Evolutionary conservation across 2,113 vertebrate species (phyloP).

Genomic region (Aptenodytes patagonicus): DNA sequence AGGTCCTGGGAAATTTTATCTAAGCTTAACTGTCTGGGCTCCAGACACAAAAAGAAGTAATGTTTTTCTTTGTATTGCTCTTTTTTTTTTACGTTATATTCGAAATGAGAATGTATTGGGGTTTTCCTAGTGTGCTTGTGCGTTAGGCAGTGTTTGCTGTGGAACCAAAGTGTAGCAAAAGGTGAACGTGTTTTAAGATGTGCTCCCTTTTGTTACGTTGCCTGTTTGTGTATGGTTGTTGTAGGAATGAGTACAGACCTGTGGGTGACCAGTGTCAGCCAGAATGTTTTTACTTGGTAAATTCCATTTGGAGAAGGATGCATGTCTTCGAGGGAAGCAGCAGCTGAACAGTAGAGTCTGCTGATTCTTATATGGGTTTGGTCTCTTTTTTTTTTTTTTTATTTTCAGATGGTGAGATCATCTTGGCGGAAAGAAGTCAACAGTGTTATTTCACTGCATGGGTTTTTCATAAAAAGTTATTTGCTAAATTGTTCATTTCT

Average conservation of each 20-base stretch:
- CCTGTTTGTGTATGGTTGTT: not conserved
- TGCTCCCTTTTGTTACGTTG: not conserved
- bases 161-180: not conserved
- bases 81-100: not conserved
- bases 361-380: not conserved
- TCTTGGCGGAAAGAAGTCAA: not conserved
- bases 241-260: not conserved
- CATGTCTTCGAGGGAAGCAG: not conserved
- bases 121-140: not conserved
- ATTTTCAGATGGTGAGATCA: not conserved
- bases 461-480: not conserved
- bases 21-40: not conserved
- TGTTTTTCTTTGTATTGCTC: not conserved
- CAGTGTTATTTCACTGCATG: not conserved
- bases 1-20: not conserved
- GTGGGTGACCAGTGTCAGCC: not conserved
- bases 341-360: not conserved
- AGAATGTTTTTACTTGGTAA: not conserved
- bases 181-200: fast-evolving
- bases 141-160: not conserved
- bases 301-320: not conserved
- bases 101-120: not conserved
- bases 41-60: not conserved
- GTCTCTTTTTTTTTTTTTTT: not conserved
- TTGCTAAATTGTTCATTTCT: not conserved